phyloP scores from a whole-genome alignment of 2,113 vertebrate genomes.

The Nyctibius bracteatus region DNA sequence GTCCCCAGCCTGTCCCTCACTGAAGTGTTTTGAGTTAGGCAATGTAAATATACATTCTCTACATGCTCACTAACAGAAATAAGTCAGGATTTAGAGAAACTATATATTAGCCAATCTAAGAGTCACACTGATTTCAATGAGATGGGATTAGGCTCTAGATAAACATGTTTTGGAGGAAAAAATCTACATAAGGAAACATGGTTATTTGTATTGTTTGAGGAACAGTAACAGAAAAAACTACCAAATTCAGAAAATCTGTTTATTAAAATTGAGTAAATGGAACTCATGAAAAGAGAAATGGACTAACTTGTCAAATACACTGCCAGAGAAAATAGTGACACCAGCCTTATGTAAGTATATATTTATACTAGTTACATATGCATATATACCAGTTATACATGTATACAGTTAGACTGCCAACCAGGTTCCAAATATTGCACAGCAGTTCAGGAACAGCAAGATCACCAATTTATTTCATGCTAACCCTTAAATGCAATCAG shows the following conservation, averaged over 20 bases:
- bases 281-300: not conserved
- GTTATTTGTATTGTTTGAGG: not conserved
- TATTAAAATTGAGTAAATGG: not conserved
- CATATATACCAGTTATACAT: too few relatives aligned
- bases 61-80: not conserved
- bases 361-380: not conserved
- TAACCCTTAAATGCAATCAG: not conserved
- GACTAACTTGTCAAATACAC: not conserved
- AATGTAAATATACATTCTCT: not conserved
- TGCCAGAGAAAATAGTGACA: not conserved
- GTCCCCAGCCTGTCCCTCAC: not conserved
- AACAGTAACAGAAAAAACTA: not conserved
- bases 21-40: not conserved
- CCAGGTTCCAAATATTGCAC: not conserved
- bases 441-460: not conserved
- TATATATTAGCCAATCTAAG: not conserved
- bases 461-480: not conserved
- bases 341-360: not conserved
- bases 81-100: not conserved
- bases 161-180: rapidly evolving
- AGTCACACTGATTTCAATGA: not conserved
- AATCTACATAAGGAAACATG: not conserved
- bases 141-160: not conserved
- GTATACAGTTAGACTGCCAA: not conserved
- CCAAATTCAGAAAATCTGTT: not conserved